phyloP scores from a whole-genome alignment of 2,797 vertebrate species.

The Schizopygopsis malacanthus region DNA sequence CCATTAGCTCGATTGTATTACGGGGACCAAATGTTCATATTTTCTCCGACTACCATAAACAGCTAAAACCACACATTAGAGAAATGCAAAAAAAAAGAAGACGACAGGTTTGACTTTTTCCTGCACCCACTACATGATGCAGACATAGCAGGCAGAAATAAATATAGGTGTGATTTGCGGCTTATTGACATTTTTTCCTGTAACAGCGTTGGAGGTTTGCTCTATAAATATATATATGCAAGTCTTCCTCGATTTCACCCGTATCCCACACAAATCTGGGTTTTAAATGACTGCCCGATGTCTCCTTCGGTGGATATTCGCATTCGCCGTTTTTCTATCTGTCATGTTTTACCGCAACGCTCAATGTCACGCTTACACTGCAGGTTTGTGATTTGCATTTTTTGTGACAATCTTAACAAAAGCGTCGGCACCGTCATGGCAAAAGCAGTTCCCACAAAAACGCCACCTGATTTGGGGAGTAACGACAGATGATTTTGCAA shows the following conservation, averaged over 20 bases:
- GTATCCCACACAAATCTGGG: constrained; percentile 47
- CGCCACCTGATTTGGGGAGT: constrained; percentile 7
- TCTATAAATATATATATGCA: constrained; percentile 53
- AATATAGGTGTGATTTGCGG: constrained; percentile 49
- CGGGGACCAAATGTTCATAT: background rate
- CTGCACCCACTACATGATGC: constrained; percentile 45
- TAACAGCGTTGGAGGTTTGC: constrained; percentile 33
- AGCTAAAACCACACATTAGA: constrained; percentile 31
- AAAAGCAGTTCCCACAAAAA: constrained; percentile 4
- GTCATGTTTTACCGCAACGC: constrained; percentile 40
- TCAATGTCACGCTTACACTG: constrained; percentile 32
- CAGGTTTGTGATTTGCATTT: constrained; percentile 42
- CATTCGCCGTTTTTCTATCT: constrained; percentile 44
- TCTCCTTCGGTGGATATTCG: constrained; percentile 25
- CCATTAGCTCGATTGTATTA: constrained; percentile 22
- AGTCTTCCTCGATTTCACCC: constrained; percentile 42
- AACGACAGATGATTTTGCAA: constrained; percentile 6
- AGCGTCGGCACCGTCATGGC: background rate
- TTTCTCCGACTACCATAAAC: background rate
- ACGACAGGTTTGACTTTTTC: constrained; percentile 39
- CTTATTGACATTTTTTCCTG: constrained; percentile 48
- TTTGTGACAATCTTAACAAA: constrained; percentile 23
- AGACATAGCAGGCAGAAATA: constrained; percentile 25
- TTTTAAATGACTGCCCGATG: constrained; percentile 44
- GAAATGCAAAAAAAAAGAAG: constrained; percentile 40